A percentile compares a stretch with the other conserved stretches of the same genome.
Evolutionary conservation across 2,888 invertebrate species (phyloP).

Genomic region (Archips xylosteana): DNA sequence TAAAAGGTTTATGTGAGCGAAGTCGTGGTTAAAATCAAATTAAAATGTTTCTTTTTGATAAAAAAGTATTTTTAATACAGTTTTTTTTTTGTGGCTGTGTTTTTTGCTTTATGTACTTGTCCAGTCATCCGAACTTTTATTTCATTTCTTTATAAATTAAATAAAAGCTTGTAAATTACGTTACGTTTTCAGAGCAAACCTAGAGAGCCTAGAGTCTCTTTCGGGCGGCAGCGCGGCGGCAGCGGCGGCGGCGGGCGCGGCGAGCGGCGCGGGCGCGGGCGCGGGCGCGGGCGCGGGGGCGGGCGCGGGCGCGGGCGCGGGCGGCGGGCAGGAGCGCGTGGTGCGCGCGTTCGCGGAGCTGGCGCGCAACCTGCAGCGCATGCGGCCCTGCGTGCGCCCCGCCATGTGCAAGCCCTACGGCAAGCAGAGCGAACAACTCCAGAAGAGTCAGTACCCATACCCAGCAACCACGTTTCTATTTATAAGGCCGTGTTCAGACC

Average conservation of each 20-base stretch:
- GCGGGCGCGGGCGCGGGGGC: background rate
- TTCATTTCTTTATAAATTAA: too few relatives aligned
- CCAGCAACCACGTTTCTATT: too few relatives aligned
- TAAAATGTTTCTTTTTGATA: too few relatives aligned
- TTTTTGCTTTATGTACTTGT: too few relatives aligned
- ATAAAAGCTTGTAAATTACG: too few relatives aligned
- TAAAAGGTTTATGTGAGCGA: too few relatives aligned
- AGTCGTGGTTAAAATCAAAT: too few relatives aligned
- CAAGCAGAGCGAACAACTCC: slow-evolving; percentile 94
- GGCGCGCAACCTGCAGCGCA: slow-evolving; percentile 94
- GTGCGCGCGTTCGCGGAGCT: slow-evolving; percentile 94
- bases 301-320: slow-evolving; percentile 44
- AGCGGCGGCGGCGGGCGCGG: slow-evolving; percentile 5
- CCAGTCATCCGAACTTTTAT: too few relatives aligned
- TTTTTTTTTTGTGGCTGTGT: too few relatives aligned
- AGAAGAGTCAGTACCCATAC: slow-evolving; percentile 88
- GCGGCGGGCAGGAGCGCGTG: slow-evolving; percentile 93
- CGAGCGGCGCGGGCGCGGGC: too few relatives aligned
- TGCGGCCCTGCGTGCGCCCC: slow-evolving; percentile 95
- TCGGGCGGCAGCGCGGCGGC: slow-evolving; percentile 56
- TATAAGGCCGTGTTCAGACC: too few relatives aligned
- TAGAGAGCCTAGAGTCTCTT: slow-evolving; percentile 89
- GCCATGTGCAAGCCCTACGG: slow-evolving; percentile 97
- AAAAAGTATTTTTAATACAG: too few relatives aligned
- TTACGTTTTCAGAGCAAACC: slow-evolving; percentile 83